phyloP scores from a whole-genome alignment of 2,888 invertebrate species.

The Phalera bucephala region DNA sequence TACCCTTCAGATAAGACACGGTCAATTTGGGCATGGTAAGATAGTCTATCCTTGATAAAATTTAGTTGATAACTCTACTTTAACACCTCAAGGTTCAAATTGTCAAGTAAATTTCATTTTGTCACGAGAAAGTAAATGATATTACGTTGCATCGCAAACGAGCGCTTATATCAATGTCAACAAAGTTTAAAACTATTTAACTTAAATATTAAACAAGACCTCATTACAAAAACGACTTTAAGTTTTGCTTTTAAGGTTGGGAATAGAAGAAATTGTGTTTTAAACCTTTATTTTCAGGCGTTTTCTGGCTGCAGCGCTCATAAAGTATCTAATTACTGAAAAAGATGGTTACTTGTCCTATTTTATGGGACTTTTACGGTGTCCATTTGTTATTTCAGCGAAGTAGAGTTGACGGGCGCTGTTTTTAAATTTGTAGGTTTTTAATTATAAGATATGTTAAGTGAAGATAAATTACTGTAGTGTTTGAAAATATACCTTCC shows the following conservation, averaged over 20 bases:
- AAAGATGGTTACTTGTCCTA: conserved; percentile 39
- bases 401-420: too few relatives aligned
- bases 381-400: conserved; percentile 21
- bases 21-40: too few relatives aligned
- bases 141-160: conserved; percentile 24
- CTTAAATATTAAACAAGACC: conserved; percentile 8
- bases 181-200: conserved; percentile 32
- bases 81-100: conserved; percentile 16
- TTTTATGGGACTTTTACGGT: conserved; percentile 25
- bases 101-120: too few relatives aligned
- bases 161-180: conserved; percentile 16
- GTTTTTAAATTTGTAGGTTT: too few relatives aligned
- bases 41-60: too few relatives aligned
- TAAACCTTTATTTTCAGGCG: conserved; percentile 23
- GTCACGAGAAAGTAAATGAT: conserved; percentile 10
- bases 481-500: too few relatives aligned
- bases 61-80: conserved; percentile 24
- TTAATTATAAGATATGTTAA: too few relatives aligned
- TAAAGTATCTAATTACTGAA: conserved; percentile 47
- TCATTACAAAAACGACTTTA: conserved; percentile 19
- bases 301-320: conserved; percentile 33
- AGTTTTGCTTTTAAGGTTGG: conserved; percentile 10
- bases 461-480: too few relatives aligned
- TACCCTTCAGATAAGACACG: too few relatives aligned
- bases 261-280: conserved; percentile 6